Conservation (phyloP, 2,113 vertebrate genomes). For the Gulo gulo region DNA sequence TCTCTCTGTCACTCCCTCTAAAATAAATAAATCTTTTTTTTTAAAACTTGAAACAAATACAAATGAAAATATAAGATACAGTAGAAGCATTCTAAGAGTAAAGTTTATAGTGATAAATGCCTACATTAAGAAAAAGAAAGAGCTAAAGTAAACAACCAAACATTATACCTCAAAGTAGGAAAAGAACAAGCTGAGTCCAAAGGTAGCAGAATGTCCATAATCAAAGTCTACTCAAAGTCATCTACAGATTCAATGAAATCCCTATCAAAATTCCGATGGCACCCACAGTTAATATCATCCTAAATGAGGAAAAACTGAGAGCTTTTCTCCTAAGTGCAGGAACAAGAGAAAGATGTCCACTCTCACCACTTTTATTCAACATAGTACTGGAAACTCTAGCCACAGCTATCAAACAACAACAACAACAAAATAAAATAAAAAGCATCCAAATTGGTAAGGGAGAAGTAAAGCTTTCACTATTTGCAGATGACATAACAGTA, state of each 20-base stretch:
- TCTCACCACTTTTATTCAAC: not conserved
- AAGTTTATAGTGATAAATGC: not conserved
- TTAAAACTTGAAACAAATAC: not conserved
- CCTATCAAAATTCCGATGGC: not conserved
- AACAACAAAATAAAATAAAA: too few species aligned
- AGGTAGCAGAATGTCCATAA: not conserved
- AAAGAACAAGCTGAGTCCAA: not conserved
- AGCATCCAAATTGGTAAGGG: too few species aligned
- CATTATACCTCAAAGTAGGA: not conserved
- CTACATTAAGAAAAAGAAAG: not conserved
- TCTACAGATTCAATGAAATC: not conserved
- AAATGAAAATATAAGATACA: not conserved
- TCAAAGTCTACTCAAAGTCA: not conserved
- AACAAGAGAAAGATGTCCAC: not conserved
- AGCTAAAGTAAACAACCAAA: not conserved
- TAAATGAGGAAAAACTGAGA: not conserved
- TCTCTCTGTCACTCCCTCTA: not conserved
- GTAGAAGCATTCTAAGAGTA: not conserved
- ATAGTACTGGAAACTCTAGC: too few species aligned
- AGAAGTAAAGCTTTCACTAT: too few species aligned
- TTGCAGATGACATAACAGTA: too few species aligned
- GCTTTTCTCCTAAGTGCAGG: not conserved
- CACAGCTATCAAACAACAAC: too few species aligned
- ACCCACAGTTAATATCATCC: not conserved
- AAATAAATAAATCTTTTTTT: not conserved